Percentiles rank a stretch among this genome's conserved stretches.
Evolutionary conservation across 2,797 vertebrate genomes (phyloP).

Genomic region (Galago senegalensis): DNA sequence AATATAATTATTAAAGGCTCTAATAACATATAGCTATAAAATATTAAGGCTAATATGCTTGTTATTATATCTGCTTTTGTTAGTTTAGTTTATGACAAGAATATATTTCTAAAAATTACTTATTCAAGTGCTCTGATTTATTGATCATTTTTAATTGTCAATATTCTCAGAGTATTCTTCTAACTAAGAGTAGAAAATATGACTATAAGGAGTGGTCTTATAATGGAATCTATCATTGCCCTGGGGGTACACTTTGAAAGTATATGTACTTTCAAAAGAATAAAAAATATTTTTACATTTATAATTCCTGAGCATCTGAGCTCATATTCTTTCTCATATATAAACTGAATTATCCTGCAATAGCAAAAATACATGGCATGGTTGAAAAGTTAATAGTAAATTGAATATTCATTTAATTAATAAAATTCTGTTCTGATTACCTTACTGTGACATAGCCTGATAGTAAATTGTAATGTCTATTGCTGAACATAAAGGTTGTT

Average conservation of each 20-base stretch:
- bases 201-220: not conserved
- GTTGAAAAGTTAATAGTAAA: constrained; percentile 51
- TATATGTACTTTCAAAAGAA: not conserved
- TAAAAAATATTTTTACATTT: constrained; percentile 31
- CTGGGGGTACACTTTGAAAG: not conserved
- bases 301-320: constrained; percentile 6
- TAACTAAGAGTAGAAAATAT: not conserved
- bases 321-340: not conserved
- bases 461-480: constrained; percentile 11
- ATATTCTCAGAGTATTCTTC: not conserved
- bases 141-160: not conserved
- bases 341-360: constrained; percentile 31
- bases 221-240: too few relatives aligned
- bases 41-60: not conserved
- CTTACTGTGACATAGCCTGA: not conserved
- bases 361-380: not conserved
- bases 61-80: not conserved
- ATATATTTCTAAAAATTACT: not conserved
- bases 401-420: constrained; percentile 7
- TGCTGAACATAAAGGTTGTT: not conserved
- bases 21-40: not conserved
- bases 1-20: not conserved
- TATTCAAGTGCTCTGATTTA: not conserved
- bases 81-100: not conserved
- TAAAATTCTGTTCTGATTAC: not conserved